Percentiles rank a stretch among this genome's conserved stretches.
phyloP scores from a whole-genome alignment of 2,113 vertebrate species.

The Phyllostomus discolor region DNA sequence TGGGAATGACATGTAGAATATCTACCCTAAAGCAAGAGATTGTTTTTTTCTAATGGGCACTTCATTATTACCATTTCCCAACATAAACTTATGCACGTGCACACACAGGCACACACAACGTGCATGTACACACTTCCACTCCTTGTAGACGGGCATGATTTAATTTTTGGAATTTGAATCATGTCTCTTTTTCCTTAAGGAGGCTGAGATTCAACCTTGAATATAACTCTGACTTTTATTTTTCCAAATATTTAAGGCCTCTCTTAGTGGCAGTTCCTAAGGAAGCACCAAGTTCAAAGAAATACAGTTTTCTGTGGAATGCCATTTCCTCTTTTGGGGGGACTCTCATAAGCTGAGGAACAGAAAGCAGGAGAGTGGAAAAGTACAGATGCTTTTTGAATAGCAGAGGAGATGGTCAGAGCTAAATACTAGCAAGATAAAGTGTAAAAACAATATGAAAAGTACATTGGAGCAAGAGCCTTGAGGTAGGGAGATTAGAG shows the following conservation, averaged over 20 bases:
- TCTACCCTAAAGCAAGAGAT: neutral
- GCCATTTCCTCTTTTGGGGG: neutral
- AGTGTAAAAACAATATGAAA: neutral
- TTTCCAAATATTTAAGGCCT: neutral
- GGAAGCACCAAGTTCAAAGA: neutral
- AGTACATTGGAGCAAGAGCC: neutral
- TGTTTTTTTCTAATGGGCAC: neutral
- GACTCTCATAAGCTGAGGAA: neutral
- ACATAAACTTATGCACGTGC: neutral
- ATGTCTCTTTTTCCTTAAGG: neutral
- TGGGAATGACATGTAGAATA: neutral
- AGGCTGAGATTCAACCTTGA: neutral
- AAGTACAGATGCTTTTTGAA: neutral
- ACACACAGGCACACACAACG: neutral
- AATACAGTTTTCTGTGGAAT: neutral
- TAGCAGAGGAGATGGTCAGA: neutral
- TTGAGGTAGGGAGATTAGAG: neutral
- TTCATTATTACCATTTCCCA: neutral
- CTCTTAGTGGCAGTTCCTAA: neutral
- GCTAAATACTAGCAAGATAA: neutral
- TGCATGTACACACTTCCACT: neutral
- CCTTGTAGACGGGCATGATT: neutral
- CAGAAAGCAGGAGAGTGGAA: fast-evolving
- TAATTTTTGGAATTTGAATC: neutral
- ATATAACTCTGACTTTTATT: neutral